Conservation (phyloP, 2,113 vertebrate genomes). For the Shinisaurus crocodilurus region DNA sequence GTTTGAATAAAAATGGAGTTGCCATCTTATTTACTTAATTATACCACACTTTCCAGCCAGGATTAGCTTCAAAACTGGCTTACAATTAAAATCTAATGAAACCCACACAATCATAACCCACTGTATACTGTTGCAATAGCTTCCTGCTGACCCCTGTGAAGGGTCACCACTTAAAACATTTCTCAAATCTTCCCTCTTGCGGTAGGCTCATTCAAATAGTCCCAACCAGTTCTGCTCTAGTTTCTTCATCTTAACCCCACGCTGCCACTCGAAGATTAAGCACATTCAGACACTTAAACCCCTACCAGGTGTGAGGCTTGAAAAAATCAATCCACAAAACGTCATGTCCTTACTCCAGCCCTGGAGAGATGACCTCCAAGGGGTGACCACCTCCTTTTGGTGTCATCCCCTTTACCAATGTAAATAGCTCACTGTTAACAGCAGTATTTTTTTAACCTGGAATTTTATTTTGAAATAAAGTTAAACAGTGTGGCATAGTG, state of each 20-base stretch:
- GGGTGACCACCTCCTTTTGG: not conserved
- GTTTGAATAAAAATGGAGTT: not conserved
- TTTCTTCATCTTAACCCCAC: not conserved
- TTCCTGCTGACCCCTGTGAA: too few relatives aligned
- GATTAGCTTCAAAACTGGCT: too few relatives aligned
- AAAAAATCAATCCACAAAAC: not conserved
- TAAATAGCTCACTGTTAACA: not conserved
- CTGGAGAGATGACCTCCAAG: not conserved
- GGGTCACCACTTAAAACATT: too few relatives aligned
- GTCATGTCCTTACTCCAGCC: not conserved
- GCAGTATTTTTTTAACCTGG: not conserved
- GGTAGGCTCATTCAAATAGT: too few relatives aligned
- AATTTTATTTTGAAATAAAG: too few relatives aligned
- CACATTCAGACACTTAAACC: not conserved
- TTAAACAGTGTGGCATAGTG: too few relatives aligned
- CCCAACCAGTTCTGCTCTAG: too few relatives aligned
- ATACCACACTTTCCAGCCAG: too few relatives aligned
- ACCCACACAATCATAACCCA: too few relatives aligned
- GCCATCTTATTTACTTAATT: not conserved
- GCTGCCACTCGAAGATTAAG: not conserved
- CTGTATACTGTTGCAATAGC: too few relatives aligned
- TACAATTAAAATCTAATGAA: too few relatives aligned
- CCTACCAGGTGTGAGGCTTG: not conserved
- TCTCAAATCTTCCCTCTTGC: too few relatives aligned
- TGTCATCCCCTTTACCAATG: not conserved